Evolutionary conservation across 2,797 vertebrate genomes (phyloP), one percentile per base, ranked within the genome.

Genomic region (Eremophila alpestris): DNA sequence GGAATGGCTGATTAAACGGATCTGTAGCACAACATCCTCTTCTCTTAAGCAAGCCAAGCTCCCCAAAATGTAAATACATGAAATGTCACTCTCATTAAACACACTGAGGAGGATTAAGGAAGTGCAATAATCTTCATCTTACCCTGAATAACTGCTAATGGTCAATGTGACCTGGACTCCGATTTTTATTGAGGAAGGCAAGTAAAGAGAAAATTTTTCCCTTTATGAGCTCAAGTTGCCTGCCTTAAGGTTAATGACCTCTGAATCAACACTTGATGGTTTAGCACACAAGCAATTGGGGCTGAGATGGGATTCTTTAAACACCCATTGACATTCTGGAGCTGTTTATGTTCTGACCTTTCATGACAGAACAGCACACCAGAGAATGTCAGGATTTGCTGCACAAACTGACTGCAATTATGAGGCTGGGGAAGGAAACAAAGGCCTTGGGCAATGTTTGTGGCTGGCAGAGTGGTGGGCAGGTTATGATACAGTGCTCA

Each of bases 321-420:
- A 89, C 38, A 94, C 45, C 65, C 93, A 85, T 85, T 95, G 93
- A 84, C 95, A 96, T 95, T 97, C 85, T 75, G 84, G 69, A 91
- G 60, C 77, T 49, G 63, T 94, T 97, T 94, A 27, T 70, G 38
- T 94, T 85, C 63, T 95, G 87, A 96, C 71, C 91, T 97, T 96
- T 97, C 27, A 24, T 89, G 90, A 94, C 76, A 94, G 83, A 97
- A 95, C 81, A 88, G 64, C 40, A 80, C 92, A 71, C 40, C 67
- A 14, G 67, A 83, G 73, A 95, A 96, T 89, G 81, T 62, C 79
- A 94, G 70, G 64, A 67, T 77, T 40, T 32, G 68, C 51, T 86
- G 43, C 19, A 94, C 32, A 89, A 84, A 82, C 71, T 48, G 62
- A 83, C 89, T 89, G 81, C 93, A 75, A 36, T 90, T 93, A 92